Percentiles rank a stretch among this genome's conserved stretches.
Evolutionary conservation across 2,113 vertebrate species (phyloP).

Genomic region (Bothrops jararaca): DNA sequence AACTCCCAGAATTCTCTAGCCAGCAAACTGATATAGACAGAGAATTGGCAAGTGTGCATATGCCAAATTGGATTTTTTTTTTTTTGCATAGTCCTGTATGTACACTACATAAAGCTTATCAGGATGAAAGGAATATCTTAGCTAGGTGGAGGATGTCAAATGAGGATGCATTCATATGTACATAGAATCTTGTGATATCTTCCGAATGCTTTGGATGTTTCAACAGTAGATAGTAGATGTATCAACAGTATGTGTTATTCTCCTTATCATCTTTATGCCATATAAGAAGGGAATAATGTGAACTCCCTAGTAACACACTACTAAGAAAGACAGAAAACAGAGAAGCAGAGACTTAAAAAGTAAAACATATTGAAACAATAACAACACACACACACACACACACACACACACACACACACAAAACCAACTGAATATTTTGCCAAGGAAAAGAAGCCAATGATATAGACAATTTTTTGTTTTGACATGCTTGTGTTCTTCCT

Average conservation of each 20-base stretch:
- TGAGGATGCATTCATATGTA: neutral
- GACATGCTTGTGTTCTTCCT: neutral
- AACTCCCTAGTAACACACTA: neutral
- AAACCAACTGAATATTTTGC: neutral
- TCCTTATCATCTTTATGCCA: neutral
- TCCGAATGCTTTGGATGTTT: neutral
- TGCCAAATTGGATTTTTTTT: neutral
- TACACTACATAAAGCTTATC: neutral
- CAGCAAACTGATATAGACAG: neutral
- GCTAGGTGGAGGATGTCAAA: neutral
- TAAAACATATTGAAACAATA: neutral
- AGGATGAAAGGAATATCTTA: neutral
- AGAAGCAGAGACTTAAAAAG: neutral
- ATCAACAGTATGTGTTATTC: neutral
- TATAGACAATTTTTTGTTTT: neutral
- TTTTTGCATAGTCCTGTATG: neutral
- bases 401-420: neutral
- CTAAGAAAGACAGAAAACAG: neutral
- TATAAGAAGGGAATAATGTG: neutral
- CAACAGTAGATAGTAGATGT: neutral
- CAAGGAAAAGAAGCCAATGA: neutral
- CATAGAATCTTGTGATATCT: neutral
- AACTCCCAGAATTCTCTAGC: neutral
- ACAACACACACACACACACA: neutral
- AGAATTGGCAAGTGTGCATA: neutral